A percentile compares a stretch with the other conserved stretches of the same genome.
These are phyloP conservation scores for Drosophila lutescens DNA, from an alignment of 2,888 invertebrate genomes.

Conservation along the genomic window DNA sequence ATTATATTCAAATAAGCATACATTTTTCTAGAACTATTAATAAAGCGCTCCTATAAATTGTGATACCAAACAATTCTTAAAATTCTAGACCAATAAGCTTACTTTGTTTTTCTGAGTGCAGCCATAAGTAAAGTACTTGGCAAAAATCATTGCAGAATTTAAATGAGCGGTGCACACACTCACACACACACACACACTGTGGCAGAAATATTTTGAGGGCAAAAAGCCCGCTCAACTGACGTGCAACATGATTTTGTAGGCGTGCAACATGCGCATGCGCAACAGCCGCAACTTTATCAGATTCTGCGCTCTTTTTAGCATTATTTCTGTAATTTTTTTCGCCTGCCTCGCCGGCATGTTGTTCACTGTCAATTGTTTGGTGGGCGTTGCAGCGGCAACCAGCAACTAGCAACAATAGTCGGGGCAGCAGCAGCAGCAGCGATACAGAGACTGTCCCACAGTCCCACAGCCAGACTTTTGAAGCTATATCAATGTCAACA, in stretches of 20 bases:
- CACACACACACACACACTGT: conserved; percentile 21
- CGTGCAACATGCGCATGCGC: conserved; percentile 83
- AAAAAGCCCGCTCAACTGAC: conserved; percentile 74
- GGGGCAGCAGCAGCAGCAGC: conserved; percentile 27
- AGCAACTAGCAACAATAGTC: conserved; percentile 25
- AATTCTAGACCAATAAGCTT: no score
- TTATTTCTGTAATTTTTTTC: conserved; percentile 30
- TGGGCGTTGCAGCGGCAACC: conserved; percentile 65
- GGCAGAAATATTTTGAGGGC: conserved; percentile 62
- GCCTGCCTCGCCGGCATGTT: conserved; percentile 66
- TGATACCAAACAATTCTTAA: no score
- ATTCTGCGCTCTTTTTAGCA: conserved; percentile 56
- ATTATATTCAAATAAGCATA: no score
- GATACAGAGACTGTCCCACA: conserved; percentile 41
- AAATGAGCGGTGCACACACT: conserved; percentile 64
- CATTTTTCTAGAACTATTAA: no score
- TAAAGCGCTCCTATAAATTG: no score
- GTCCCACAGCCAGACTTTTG: conserved; percentile 54
- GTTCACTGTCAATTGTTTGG: conserved; percentile 79
- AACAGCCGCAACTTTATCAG: conserved; percentile 80
- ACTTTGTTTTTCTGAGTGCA: no score
- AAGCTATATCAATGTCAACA: conserved; percentile 80
- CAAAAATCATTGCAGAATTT: conserved; percentile 77
- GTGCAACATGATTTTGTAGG: conserved; percentile 84
- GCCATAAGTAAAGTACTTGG: conserved; percentile 59